Conservation (phyloP, 2,113 vertebrate species). For the Ondatra zibethicus region DNA sequence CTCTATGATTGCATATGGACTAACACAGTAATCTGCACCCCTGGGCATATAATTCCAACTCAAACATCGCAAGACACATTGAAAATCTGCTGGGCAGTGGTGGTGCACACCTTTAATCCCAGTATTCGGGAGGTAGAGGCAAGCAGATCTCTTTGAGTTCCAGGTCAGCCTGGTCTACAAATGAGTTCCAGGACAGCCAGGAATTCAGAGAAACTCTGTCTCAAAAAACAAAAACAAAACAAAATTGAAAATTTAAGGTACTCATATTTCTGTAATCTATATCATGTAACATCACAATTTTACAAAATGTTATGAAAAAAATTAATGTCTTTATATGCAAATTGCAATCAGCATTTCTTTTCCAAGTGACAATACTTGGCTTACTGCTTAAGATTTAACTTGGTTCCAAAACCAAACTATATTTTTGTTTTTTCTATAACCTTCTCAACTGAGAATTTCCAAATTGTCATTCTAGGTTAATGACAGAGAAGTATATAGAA, state of each 20-base stretch:
- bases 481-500: not conserved
- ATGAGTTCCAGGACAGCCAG: too few species aligned
- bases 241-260: conserved; percentile 40
- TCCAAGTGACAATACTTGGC: not conserved
- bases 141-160: not conserved
- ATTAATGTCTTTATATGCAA: not conserved
- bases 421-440: not conserved
- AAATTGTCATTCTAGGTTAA: not conserved
- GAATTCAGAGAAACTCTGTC: not conserved
- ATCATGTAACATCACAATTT: conserved; percentile 4
- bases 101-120: not conserved
- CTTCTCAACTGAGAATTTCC: conserved; percentile 37
- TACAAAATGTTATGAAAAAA: not conserved
- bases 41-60: not conserved
- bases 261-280: not conserved
- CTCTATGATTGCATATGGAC: not conserved
- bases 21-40: not conserved
- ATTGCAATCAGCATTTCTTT: conserved; percentile 37
- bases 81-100: too few species aligned
- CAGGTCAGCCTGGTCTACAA: not conserved
- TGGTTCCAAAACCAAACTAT: conserved; percentile 43
- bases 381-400: not conserved
- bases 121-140: not conserved
- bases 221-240: not conserved
- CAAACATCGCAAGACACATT: conserved; percentile 7